phyloP scores from a whole-genome alignment of 2,888 invertebrate species.

The Timandra comae region DNA sequence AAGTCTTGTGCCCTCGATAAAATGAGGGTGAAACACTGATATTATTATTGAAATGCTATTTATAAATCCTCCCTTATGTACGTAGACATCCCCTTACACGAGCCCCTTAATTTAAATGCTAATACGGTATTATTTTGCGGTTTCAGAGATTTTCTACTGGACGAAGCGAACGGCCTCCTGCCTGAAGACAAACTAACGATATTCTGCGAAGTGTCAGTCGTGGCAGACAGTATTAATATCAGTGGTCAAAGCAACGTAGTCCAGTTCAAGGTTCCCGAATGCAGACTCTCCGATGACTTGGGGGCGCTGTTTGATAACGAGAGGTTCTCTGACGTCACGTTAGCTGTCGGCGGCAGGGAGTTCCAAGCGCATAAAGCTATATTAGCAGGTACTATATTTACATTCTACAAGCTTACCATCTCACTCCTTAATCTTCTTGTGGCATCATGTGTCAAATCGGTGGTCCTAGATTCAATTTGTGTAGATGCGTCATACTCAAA shows the following conservation, averaged over 20 bases:
- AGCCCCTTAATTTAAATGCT: not conserved
- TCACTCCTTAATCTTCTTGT: too few relatives aligned
- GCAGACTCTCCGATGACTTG: conserved; percentile 94
- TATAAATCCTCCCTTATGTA: too few relatives aligned
- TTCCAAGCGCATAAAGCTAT: conserved; percentile 99
- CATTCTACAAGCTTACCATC: too few relatives aligned
- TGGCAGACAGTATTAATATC: conserved; percentile 99
- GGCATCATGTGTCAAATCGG: too few relatives aligned
- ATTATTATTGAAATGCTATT: too few relatives aligned
- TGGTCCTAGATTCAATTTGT: too few relatives aligned
- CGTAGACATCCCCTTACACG: too few relatives aligned
- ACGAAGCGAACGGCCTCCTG: conserved; percentile 98
- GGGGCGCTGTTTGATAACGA: conserved; percentile 97
- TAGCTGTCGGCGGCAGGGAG: conserved; percentile 92
- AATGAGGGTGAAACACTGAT: too few relatives aligned
- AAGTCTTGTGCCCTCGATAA: too few relatives aligned
- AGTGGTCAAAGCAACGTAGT: conserved; percentile 99
- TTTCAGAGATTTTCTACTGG: conserved; percentile 95
- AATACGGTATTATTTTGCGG: too few relatives aligned
- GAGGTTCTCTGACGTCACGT: conserved; percentile 97
- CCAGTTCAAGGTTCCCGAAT: conserved; percentile 98
- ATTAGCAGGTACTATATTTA: conserved; percentile 86
- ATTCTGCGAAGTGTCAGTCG: conserved; percentile 98
- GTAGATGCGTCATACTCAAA: too few relatives aligned
- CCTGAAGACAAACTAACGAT: conserved; percentile 99